Base-by-base conservation (phyloP, 2,113 vertebrate species). In the Bucco capensis region DNA sequence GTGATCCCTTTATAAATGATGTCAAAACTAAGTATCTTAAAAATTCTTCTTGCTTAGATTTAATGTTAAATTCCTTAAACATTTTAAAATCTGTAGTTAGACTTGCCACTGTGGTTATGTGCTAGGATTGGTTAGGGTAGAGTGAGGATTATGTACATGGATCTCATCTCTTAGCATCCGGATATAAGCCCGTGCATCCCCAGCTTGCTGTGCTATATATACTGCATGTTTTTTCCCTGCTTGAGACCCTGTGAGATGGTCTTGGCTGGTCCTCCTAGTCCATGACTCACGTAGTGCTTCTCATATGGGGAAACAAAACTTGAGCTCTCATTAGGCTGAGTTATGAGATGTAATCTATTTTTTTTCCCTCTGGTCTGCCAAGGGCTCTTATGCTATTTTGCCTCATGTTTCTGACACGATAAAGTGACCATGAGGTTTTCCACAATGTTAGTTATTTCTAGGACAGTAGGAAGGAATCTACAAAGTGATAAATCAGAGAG, bases 251-350 rank as follows among this genome's bases (percentile, higher is more conserved):
- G 11, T 69, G 49, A 53, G 22, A 12, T 47, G 30, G n/a, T 64
- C 19, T 24, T 11, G 37, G 70, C 15, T 30, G 21, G 2, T 25
- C 31, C 35, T 8, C 2, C 10, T 24, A 7, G 5, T 9, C 15
- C 53, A 5, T 58, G 50, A 42, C 14, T 53, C 24, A 8, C 28
- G 22, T 24, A 33, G 17, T 54, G 10, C 15, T 66, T 42, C 31
- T 77, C 2, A 0, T 12, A 15, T 1, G 14, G 18, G 22, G 22
- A 46, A 28, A 24, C 17, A 71, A 74, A 74, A 30, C 7, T 4
- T 0, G 1, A 31, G 5, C n/a, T 84, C 4, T 56, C 7, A 12
- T 27, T 46, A 37, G 10, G 17, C 4, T 9, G 16, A 37, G 6
- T 33, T 54, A n/a, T 17, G 14, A 50, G 6, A 3, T 71, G 38